A percentile compares a stretch with the other conserved stretches of the same genome.
phyloP scores from a whole-genome alignment of 1,140 invertebrate species.

The Drosophila repletoides region DNA sequence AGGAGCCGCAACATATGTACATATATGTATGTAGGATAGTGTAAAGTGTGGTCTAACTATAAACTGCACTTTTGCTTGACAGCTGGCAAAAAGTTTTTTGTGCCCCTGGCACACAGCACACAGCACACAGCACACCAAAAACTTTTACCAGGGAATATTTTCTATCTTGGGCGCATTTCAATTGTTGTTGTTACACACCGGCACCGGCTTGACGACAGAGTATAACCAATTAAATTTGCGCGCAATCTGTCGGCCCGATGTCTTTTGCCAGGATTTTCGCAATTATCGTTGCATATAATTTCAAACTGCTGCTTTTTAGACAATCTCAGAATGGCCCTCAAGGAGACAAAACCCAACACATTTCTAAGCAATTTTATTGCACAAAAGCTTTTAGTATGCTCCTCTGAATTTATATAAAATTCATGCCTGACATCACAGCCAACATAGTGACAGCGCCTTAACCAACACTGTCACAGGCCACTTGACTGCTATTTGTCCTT shows the following conservation, averaged over 20 bases:
- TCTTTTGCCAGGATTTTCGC: background rate
- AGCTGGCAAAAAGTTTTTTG: slow-evolving; percentile 50
- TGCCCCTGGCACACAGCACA: slow-evolving; percentile 37
- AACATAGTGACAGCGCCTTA: no score
- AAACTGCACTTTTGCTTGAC: slow-evolving; percentile 48
- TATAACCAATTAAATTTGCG: slow-evolving; percentile 13
- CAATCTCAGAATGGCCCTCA: background rate
- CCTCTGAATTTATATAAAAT: no score
- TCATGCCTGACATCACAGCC: no score
- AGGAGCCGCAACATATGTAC: slow-evolving; percentile 54
- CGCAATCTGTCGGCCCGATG: slow-evolving; percentile 4
- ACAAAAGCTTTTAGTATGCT: no score
- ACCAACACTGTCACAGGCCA: no score
- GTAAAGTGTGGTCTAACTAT: slow-evolving; percentile 16
- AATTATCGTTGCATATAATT: no score
- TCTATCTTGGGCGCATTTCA: slow-evolving; percentile 35
- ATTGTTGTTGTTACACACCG: no score
- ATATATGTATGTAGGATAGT: slow-evolving; percentile 10
- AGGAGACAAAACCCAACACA: no score
- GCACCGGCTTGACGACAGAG: slow-evolving; percentile 11
- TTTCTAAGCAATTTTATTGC: no score
- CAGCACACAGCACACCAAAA: no score
- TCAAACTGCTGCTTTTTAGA: background rate
- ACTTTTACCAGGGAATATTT: slow-evolving; percentile 45
- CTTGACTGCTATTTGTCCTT: no score